Evolutionary conservation across 2,888 invertebrate species (phyloP).

Genomic region (Gastracanthus pulcherrimus): DNA sequence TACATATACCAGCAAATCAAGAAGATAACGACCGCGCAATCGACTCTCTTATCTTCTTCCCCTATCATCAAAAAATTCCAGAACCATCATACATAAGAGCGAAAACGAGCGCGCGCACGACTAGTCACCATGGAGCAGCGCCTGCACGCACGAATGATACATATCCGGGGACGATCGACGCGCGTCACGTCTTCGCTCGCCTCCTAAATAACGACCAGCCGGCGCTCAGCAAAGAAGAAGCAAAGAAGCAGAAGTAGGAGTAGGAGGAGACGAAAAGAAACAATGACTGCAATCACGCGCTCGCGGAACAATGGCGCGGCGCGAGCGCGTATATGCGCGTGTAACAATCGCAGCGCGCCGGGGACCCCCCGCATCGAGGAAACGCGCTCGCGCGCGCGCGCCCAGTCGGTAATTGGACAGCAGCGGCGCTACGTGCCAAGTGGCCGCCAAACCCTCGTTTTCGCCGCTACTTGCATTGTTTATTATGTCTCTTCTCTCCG

Average conservation of each 20-base stretch:
- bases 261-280: conserved; percentile 62
- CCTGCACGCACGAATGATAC: not conserved
- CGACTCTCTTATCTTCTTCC: too few species aligned
- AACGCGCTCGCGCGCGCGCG: too few species aligned
- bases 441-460: conserved; percentile 69
- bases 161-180: not conserved
- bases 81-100: too few species aligned
- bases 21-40: too few species aligned
- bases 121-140: too few species aligned
- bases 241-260: not conserved
- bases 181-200: conserved; percentile 20
- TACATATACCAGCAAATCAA: too few species aligned
- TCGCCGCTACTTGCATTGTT: conserved; percentile 71
- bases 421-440: conserved; percentile 73
- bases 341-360: conserved; percentile 62
- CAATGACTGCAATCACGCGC: conserved; percentile 75
- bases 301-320: conserved; percentile 73
- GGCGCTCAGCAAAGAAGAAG: not conserved
- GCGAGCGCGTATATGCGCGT: too few species aligned
- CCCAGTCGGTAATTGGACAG: conserved; percentile 76
- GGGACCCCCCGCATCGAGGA: conserved; percentile 73
- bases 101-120: too few species aligned
- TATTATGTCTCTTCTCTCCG: conserved; percentile 57
- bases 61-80: too few species aligned
- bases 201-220: not conserved